Evolutionary conservation across 2,888 invertebrate genomes (phyloP), one percentile per base, ranked within the genome.

Genomic region (Melinopterus prodromus): DNA sequence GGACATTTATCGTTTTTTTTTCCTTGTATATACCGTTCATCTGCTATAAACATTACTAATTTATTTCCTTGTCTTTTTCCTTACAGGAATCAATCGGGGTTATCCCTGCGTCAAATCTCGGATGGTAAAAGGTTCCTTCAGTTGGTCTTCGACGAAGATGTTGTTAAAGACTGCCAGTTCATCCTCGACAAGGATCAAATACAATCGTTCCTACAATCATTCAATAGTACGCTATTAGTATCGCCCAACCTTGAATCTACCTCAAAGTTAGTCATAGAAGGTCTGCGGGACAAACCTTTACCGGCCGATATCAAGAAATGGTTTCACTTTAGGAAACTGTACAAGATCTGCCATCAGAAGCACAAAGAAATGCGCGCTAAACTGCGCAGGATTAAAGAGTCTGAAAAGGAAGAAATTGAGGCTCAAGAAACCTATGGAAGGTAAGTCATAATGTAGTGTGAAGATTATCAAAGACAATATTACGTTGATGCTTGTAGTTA

Each of bases 41-140:
- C 26, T 77, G 6, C 26, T 70, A 77, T 5, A 16, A 16, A 7
- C 12, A 16, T 70, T 77, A 70, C 15, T 70, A 7, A 26, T 7
- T 69, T 79, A 16, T 80, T 81, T 78, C 26, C 26, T 53, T 76
- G 9, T 12, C 16, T 14, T 76, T 76, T 14, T 77, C 77, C 14
- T 84, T 84, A 14, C 83, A 86, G 85, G 79, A 83, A 35, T 90
- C 92, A 92, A 80, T 87, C 87, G 76, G 92, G 92, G 1, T 87
- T 94, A 26, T 91, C 91, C 83, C 91, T 94, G 35, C 92, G 94
- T 16, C 94, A 95, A 87, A 89, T 94, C 83, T 92, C 93, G n/a
- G 93, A 94, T 86, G 93, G 94, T 79, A 90, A 90, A 84, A 92
- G 93, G 88, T 91, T 94, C 87, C 91, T 94, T 75, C 94, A 94